Conservation (phyloP, 2,797 vertebrate species). For the Artibeus jamaicensis region DNA sequence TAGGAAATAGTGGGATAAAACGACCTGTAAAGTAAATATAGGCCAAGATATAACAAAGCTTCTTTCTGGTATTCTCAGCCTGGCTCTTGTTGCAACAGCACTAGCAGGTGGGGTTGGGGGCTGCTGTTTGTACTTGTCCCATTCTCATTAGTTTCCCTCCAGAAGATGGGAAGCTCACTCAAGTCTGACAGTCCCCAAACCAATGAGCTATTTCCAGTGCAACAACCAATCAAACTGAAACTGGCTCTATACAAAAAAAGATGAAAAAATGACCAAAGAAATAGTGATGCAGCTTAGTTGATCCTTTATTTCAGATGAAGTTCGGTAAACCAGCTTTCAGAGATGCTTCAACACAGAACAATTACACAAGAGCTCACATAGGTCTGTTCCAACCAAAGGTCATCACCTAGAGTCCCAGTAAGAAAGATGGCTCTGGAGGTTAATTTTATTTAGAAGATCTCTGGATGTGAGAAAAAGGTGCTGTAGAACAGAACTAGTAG, state of each 20-base stretch:
- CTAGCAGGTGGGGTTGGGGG: neutral
- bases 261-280: neutral
- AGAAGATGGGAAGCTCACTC: neutral
- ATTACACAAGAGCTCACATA: neutral
- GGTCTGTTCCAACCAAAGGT: neutral
- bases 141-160: neutral
- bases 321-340: neutral
- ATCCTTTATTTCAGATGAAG: neutral
- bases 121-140: neutral
- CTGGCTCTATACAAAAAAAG: neutral
- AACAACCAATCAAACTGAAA: neutral
- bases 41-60: neutral
- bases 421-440: neutral
- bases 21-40: neutral
- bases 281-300: neutral
- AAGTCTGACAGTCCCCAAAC: neutral
- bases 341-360: neutral
- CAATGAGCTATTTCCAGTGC: neutral
- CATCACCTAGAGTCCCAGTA: neutral
- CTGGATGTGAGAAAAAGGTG: neutral
- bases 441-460: neutral
- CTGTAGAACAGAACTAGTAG: neutral
- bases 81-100: neutral
- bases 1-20: neutral
- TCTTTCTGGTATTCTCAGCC: neutral